Base-by-base conservation (phyloP, 2,797 vertebrate genomes). In the Sternotherus odoratus region DNA sequence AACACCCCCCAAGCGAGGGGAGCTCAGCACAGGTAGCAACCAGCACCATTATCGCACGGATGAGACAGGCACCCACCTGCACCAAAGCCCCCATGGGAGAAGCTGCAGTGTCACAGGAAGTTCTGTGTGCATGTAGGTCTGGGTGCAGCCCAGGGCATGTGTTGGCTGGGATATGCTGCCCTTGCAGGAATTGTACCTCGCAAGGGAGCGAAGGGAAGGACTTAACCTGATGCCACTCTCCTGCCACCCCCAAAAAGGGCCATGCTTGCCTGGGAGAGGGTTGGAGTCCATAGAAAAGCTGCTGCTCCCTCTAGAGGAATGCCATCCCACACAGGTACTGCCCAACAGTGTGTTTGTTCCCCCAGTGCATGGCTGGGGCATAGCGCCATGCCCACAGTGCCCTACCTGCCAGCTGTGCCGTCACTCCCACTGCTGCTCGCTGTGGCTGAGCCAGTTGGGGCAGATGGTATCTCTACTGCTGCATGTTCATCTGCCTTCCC, bases 401-500 rank as follows among this genome's bases (percentile, higher is more conserved):
- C 79, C 46, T 88, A 79, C 81, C 43, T 15, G n/a, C 48, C 56
- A 51, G 49, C 12, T 10, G 33, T n/a, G 11, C 10, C 79, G 11
- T 30, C 23, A 4, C 39, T 46, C 19, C 51, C 26, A 39, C 79
- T 26, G 16, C 49, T 53, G 46, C 24, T 85, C 13, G 13, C 50
- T 48, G 78, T 39, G 24, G 26, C 86, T 16, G 39, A 46, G 54
- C 17, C 63, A 21, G 26, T 75, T 13, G 26, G 21, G 54, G 48
- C 50, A 56, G 39, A 13, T 4, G 5, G 48, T 24, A 30, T 60
- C 85, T 54, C n/a, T 4, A 5, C 72, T 50, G 33, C 48, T 17
- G 85, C 49, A 85, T 83, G 74, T 50, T 10, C n/a, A 23, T 86
- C 77, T 63, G 79, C 96, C 97, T 85, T 96, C 97, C 5, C 81